Evolutionary conservation across 1,140 invertebrate species (phyloP).

Genomic region (Caenorhabditis latens): DNA sequence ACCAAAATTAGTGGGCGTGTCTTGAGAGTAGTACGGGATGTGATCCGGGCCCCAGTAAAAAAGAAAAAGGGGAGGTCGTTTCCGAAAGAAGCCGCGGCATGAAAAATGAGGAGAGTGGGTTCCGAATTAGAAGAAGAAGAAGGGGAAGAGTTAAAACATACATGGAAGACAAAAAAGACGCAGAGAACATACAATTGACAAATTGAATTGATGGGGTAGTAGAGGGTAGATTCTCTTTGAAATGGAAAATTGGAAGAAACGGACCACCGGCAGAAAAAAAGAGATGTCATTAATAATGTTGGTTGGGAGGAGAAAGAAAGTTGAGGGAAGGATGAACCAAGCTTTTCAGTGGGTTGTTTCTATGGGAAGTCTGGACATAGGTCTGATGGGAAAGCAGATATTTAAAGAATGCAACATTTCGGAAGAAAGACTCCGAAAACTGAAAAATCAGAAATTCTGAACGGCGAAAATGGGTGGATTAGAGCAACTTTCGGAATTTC

Average conservation of each 20-base stretch:
- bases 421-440: too few relatives aligned
- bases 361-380: too few relatives aligned
- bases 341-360: neutral
- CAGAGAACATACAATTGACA: constrained; percentile 53
- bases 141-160: neutral
- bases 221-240: neutral
- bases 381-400: too few relatives aligned
- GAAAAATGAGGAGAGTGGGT: constrained; percentile 50
- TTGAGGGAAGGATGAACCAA: neutral
- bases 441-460: too few relatives aligned
- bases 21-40: constrained; percentile 20
- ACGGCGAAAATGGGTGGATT: too few relatives aligned
- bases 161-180: constrained; percentile 20
- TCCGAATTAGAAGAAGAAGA: constrained; percentile 52
- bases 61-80: constrained; percentile 37
- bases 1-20: constrained; percentile 6
- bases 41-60: constrained; percentile 13
- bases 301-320: neutral
- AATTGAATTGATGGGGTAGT: constrained; percentile 30
- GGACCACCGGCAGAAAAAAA: constrained; percentile 30
- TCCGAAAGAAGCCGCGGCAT: constrained; percentile 45
- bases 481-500: too few relatives aligned
- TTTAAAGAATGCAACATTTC: too few relatives aligned
- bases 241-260: constrained; percentile 18
- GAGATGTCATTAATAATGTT: constrained; percentile 24